Percentiles rank a stretch among this genome's conserved stretches.
Conservation (phyloP, 2,113 vertebrate species). For the Oplegnathus fasciatus region DNA sequence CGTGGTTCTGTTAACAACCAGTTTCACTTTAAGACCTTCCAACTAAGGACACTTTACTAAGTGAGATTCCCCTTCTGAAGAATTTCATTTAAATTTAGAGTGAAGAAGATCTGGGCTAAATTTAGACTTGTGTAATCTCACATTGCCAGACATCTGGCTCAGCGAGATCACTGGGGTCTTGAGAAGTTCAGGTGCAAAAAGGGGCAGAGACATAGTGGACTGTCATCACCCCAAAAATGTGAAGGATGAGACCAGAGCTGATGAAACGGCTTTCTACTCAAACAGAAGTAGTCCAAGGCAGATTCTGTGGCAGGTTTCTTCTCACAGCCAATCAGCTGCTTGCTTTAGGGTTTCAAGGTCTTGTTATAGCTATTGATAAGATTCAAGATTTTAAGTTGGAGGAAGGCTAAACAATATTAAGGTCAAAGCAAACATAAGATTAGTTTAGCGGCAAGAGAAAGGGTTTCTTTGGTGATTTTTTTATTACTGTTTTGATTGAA, state of each 20-base stretch:
- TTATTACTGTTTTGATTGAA: not conserved
- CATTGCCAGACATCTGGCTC: not conserved
- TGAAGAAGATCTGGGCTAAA: not conserved
- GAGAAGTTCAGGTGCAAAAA: slow-evolving; percentile 11
- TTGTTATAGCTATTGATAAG: not conserved
- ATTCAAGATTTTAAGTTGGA: not conserved
- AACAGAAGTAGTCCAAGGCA: not conserved
- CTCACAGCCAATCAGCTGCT: not conserved
- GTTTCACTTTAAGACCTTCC: not conserved
- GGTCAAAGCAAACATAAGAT: not conserved
- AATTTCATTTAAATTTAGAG: not conserved
- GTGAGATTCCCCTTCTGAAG: not conserved
- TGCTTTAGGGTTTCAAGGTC: not conserved
- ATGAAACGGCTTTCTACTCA: not conserved
- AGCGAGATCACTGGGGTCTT: not conserved
- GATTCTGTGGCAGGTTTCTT: not conserved
- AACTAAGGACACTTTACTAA: not conserved
- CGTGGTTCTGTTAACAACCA: not conserved
- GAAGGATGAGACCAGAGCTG: not conserved
- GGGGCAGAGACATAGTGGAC: not conserved
- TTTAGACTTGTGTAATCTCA: not conserved
- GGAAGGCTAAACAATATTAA: not conserved
- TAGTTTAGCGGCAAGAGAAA: not conserved
- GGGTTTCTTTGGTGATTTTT: not conserved
- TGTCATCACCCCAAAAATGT: not conserved